Conservation (phyloP, 2,797 vertebrate genomes). For the Sebastes wilsoni region DNA sequence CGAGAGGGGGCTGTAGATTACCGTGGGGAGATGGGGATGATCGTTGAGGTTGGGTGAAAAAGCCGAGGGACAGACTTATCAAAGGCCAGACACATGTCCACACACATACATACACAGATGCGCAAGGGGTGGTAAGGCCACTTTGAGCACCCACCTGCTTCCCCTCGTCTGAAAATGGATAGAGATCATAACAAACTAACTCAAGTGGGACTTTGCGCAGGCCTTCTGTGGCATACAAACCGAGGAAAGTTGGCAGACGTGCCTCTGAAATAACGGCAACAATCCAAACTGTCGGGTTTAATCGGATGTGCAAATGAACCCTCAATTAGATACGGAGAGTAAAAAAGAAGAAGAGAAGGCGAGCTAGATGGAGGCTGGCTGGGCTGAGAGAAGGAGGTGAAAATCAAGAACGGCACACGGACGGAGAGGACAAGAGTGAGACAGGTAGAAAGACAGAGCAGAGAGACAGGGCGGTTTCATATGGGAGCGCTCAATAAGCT, state of each 20-base stretch:
- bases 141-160: conserved; percentile 6
- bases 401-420: not conserved
- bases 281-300: conserved; percentile 36
- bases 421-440: not conserved
- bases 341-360: conserved; percentile 26
- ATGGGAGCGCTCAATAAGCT: conserved; percentile 14
- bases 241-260: conserved; percentile 17
- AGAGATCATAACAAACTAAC: conserved; percentile 14
- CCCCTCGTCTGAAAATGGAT: conserved; percentile 22
- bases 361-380: not conserved
- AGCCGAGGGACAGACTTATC: not conserved
- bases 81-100: conserved; percentile 4
- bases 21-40: not conserved
- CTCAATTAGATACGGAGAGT: conserved; percentile 28
- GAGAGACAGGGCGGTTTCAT: conserved; percentile 4
- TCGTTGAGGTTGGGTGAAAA: conserved; percentile 10
- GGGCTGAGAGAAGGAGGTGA: not conserved
- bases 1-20: conserved; percentile 15
- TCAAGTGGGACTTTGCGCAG: conserved; percentile 5
- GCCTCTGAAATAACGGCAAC: conserved; percentile 22
- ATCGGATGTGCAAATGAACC: conserved; percentile 37
- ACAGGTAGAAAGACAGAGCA: not conserved
- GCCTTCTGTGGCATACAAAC: conserved; percentile 16
- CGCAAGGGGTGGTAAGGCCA: not conserved
- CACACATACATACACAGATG: conserved; percentile 3